Conservation (phyloP, 2,888 invertebrate species). For the Heterodera filipjevi region DNA sequence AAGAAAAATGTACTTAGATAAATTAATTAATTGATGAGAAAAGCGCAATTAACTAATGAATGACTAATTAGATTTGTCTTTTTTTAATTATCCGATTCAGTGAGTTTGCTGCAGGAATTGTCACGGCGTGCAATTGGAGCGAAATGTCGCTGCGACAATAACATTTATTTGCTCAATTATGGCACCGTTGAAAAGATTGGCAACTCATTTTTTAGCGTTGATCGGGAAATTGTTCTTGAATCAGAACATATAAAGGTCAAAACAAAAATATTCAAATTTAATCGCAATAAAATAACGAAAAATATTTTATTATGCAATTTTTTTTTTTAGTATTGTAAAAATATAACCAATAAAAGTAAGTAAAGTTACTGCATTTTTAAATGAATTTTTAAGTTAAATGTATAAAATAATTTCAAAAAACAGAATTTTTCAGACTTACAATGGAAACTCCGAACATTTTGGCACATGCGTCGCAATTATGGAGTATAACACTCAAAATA, state of each 20-base stretch:
- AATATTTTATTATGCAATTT: no score
- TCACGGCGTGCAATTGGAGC: neutral
- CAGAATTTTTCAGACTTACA: neutral
- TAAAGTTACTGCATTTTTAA: no score
- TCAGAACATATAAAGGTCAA: no score
- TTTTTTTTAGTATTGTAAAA: no score
- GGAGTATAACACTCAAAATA: neutral
- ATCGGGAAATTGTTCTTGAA: no score
- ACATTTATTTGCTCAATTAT: neutral
- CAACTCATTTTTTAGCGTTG: neutral
- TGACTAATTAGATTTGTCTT: neutral
- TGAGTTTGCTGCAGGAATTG: neutral
- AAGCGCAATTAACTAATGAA: no score
- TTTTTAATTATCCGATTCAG: neutral
- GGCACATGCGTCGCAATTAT: neutral
- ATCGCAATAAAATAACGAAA: no score
- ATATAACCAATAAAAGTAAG: no score
- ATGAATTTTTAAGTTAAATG: no score
- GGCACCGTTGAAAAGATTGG: neutral
- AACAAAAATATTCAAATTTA: no score
- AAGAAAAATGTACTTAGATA: constrained; percentile 2
- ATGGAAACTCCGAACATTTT: neutral
- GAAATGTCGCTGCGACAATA: neutral
- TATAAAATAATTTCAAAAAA: no score
- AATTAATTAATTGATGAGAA: no score